A percentile compares a stretch with the other conserved stretches of the same genome.
These are phyloP conservation scores for Stichopus horrens DNA, from an alignment of 53 echinoderm and acorn worm species.

Conservation along the genomic window DNA sequence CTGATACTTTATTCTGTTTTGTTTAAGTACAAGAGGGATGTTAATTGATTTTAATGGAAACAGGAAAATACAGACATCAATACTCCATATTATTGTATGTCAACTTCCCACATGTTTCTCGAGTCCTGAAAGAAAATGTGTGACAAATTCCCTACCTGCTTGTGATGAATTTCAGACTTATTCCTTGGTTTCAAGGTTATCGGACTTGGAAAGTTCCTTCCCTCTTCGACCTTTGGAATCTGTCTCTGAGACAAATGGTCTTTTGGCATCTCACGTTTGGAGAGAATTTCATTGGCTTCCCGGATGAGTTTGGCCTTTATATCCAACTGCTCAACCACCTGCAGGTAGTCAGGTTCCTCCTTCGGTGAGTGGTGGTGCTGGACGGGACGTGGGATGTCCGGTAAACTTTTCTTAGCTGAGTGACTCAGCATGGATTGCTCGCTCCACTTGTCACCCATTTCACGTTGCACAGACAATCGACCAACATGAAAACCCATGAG, in stretches of 20 bases:
- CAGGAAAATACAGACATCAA: too few relatives aligned
- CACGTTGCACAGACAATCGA: background rate
- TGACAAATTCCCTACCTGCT: too few relatives aligned
- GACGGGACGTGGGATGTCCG: background rate
- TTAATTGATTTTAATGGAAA: too few relatives aligned
- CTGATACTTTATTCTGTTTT: too few relatives aligned
- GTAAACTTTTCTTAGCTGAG: background rate
- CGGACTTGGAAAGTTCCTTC: conserved; percentile 7
- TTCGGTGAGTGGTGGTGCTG: background rate
- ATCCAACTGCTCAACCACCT: conserved; percentile 1
- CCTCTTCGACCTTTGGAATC: background rate
- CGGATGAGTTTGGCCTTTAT: background rate
- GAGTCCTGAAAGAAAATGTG: too few relatives aligned
- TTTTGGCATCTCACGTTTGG: background rate
- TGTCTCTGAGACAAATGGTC: background rate
- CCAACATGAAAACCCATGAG: conserved; percentile 35
- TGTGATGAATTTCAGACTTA: background rate
- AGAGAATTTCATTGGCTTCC: background rate
- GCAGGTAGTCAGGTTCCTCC: background rate
- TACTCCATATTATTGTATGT: too few relatives aligned
- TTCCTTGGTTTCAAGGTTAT: conserved; percentile 34
- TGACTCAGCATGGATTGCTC: background rate
- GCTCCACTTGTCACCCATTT: background rate
- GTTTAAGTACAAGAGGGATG: too few relatives aligned
- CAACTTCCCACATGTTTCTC: too few relatives aligned